A percentile compares a stretch with the other conserved stretches of the same genome.
Evolutionary conservation across 1,140 invertebrate species (phyloP).

Genomic region (Bombus haemorrhoidalis): DNA sequence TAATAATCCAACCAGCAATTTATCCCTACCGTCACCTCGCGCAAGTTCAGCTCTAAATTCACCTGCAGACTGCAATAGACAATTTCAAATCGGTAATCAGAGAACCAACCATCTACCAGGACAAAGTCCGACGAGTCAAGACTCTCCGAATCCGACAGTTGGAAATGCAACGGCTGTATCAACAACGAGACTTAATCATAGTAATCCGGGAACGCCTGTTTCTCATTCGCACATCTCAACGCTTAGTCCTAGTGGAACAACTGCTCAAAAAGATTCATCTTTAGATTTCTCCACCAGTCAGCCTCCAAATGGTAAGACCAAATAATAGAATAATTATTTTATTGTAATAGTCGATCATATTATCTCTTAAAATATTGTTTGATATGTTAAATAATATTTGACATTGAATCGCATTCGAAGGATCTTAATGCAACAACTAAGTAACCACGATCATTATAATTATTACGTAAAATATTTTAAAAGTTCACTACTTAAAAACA

Average conservation of each 20-base stretch:
- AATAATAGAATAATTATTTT: neutral
- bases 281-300: slow-evolving; percentile 79
- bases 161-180: slow-evolving; percentile 75
- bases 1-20: slow-evolving; percentile 87
- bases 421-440: slow-evolving; percentile 36
- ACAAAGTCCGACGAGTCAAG: slow-evolving; percentile 86
- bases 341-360: neutral
- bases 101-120: slow-evolving; percentile 84
- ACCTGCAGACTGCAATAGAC: slow-evolving; percentile 85
- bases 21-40: slow-evolving; percentile 88
- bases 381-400: slow-evolving; percentile 25
- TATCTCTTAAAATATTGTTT: neutral
- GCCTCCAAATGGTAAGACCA: slow-evolving; percentile 77
- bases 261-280: slow-evolving; percentile 77
- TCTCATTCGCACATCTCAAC: slow-evolving; percentile 86
- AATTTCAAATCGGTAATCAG: slow-evolving; percentile 81
- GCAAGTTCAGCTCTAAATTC: slow-evolving; percentile 88
- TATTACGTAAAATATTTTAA: slow-evolving; percentile 26
- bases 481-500: slow-evolving; percentile 33
- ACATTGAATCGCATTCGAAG: slow-evolving; percentile 37
- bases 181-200: slow-evolving; percentile 83
- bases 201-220: slow-evolving; percentile 88
- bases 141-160: slow-evolving; percentile 82
- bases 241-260: slow-evolving; percentile 79
- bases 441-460: slow-evolving; percentile 25